phyloP scores from a whole-genome alignment of 2,113 vertebrate genomes.

The Dendropsophus ebraccatus region DNA sequence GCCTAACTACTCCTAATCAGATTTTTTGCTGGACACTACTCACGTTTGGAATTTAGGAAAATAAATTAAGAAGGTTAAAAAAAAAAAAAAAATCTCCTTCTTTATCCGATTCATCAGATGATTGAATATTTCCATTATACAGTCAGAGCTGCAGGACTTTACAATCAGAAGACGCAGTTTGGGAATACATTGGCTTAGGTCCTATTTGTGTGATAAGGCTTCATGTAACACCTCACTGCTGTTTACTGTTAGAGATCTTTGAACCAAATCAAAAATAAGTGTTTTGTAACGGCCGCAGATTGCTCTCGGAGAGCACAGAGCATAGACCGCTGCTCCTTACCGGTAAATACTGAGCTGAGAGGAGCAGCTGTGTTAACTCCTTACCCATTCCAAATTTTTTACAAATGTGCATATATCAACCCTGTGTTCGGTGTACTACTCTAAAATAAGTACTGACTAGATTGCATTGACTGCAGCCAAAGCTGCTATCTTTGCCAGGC shows the following conservation, averaged over 20 bases:
- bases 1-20: not conserved
- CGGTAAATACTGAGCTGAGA: not conserved
- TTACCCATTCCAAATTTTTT: not conserved
- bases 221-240: conserved; percentile 47
- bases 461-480: not conserved
- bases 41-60: not conserved
- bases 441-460: too few relatives aligned
- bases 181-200: conserved; percentile 37
- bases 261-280: conserved; percentile 48
- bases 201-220: conserved; percentile 43
- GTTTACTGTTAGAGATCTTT: conserved; percentile 50
- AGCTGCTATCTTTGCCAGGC: too few relatives aligned
- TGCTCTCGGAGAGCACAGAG: conserved; percentile 39
- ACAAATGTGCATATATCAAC: not conserved
- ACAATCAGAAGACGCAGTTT: conserved; percentile 26
- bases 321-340: conserved; percentile 23
- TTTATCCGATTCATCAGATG: conserved; percentile 19
- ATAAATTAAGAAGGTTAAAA: not conserved
- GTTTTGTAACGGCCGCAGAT: conserved; percentile 43
- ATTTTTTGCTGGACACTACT: too few relatives aligned
- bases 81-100: not conserved
- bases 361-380: conserved; percentile 1
- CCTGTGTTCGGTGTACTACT: not conserved
- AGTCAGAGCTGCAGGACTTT: conserved; percentile 25
- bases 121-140: conserved; percentile 27